Evolutionary conservation across 1,140 invertebrate species (phyloP), one percentile per base, ranked within the genome.

Genomic region (Heterodera carotae): DNA sequence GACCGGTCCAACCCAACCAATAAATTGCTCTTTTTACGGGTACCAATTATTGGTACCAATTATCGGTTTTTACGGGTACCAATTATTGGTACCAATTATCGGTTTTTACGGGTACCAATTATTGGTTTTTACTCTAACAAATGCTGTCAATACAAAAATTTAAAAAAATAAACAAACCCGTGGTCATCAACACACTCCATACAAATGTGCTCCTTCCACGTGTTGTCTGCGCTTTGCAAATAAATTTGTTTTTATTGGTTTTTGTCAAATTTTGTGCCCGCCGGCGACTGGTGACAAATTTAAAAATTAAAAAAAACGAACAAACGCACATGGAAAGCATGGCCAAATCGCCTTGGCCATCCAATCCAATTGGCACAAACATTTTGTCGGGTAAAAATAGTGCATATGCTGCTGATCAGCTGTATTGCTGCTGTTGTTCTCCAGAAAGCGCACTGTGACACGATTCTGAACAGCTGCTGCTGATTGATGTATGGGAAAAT

Each of bases 241-340:
- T n/a, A 70, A 27, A 39, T 5, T 22, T 31, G 5, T 71, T 60
- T 73, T 1, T 29, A 22, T 27, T 18, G 18, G 3, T 34, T 34
- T 66, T 66, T 66, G 62, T 12, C n/a, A n/a, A n/a, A n/a, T n/a
- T n/a, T n/a, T n/a, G n/a, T n/a, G n/a, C n/a, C n/a, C n/a, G n/a
- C n/a, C n/a, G n/a, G n/a, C n/a, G n/a, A n/a, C n/a, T n/a, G n/a
- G n/a, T n/a, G n/a, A n/a, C n/a, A n/a, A n/a, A n/a, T n/a, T n/a
- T n/a, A n/a, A n/a, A n/a, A n/a, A n/a, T n/a, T n/a, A n/a, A n/a
- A n/a, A n/a, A n/a, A n/a, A n/a, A n/a, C n/a, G n/a, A n/a, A n/a
- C n/a, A n/a, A n/a, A n/a, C n/a, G n/a, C n/a, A 86, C 84, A 86
- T 22, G 85, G 85, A 80, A 86, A 86, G 74, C 85, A 86, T 2